These are phyloP conservation scores for Telmatherina bonti DNA, from an alignment of 2,797 vertebrate species.

Conservation along the genomic window DNA sequence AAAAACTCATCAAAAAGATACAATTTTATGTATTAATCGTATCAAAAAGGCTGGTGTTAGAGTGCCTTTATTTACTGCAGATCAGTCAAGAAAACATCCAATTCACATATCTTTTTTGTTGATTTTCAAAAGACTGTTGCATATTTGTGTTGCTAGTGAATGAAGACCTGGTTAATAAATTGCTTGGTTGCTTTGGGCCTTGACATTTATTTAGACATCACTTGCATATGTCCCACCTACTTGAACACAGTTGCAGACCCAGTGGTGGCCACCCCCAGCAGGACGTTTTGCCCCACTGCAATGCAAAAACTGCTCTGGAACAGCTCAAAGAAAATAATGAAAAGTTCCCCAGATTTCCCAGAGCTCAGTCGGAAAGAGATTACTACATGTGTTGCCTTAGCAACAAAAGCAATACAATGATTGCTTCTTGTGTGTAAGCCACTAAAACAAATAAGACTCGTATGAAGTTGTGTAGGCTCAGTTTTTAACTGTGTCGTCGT, in stretches of 20 bases:
- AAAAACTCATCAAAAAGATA: too few species aligned
- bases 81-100: too few species aligned
- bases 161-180: too few species aligned
- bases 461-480: background rate
- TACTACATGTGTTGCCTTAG: constrained; percentile 26
- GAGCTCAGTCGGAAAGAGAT: background rate
- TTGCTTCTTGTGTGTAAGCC: background rate
- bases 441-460: background rate
- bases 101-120: too few species aligned
- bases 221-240: background rate
- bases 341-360: background rate
- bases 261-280: background rate
- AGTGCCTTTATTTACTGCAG: too few species aligned
- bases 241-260: background rate
- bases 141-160: too few species aligned
- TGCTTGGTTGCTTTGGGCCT: too few species aligned
- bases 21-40: too few species aligned
- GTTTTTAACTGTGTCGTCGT: background rate
- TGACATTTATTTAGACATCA: background rate
- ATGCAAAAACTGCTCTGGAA: background rate
- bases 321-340: background rate
- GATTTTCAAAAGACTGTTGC: too few species aligned
- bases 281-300: background rate
- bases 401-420: background rate
- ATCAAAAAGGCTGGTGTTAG: too few species aligned